Evolutionary conservation across 2,113 vertebrate genomes (phyloP), one percentile per base, ranked within the genome.

Genomic region (Mesocricetus auratus): DNA sequence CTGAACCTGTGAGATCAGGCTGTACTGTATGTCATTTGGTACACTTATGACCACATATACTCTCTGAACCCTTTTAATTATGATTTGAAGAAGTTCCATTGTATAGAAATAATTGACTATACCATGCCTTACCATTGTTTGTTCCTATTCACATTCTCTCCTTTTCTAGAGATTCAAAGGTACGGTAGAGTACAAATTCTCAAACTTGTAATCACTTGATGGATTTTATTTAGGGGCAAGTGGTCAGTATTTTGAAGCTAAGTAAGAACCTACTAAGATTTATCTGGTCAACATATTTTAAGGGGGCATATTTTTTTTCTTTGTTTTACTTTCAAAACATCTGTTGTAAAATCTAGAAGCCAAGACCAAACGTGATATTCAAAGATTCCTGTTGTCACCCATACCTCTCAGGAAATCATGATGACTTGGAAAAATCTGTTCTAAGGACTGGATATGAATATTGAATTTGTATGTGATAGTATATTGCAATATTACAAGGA

Each of bases 1-100:
- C 39, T 69, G 47, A n/a, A 16, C 1, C 5, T 33, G 13, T 22
- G 3, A 10, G 11, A 0, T 15, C 29, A 22, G 9, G 2, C 1
- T 90, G 4, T 17, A 16, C 10, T 17, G 36, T 10, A 16, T 47
- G 17, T 11, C 9, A 19, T 69, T 1, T 33, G 5, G n/a, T 86
- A 24, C 1, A 68, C 33, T 21, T 7, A 42, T 56, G 10, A 73
- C 4, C 22, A 3, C 9, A 62, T 53, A 39, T 0, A 21, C 15
- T 15, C 29, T 60, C 16, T 10, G 15, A 89, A 60, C 3, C 0
- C 24, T 16, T 45, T 82, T 2, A 75, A 17, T 56, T 45, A 45
- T 19, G 2, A 13, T 13, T 89, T 66, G 5, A 13, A 45, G 36
- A 29, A 3, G 7, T 31, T 39, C 11, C 26, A 68, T 45, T 90